These are phyloP conservation scores for Fistularia tabacaria DNA, from an alignment of 2,797 vertebrate species.

Conservation along the genomic window DNA sequence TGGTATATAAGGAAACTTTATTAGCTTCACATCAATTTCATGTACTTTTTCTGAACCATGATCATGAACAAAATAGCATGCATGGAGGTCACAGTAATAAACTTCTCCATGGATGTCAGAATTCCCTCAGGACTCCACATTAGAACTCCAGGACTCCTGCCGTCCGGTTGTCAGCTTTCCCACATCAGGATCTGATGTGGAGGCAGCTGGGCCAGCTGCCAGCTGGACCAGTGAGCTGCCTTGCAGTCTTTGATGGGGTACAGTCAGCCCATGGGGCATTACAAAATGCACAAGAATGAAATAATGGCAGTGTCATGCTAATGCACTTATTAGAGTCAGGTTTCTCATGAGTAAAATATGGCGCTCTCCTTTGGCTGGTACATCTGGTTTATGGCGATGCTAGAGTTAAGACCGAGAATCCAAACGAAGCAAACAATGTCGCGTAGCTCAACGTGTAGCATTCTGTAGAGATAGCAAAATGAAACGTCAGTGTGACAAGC, in stretches of 20 bases:
- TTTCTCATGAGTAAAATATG: constrained; percentile 39
- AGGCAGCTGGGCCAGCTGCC: constrained; percentile 48
- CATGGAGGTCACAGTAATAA: constrained; percentile 10
- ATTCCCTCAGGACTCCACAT: constrained; percentile 14
- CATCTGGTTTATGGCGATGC: constrained; percentile 12
- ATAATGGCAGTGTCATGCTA: constrained; percentile 51
- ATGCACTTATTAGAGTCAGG: constrained; percentile 58
- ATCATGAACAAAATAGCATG: neutral
- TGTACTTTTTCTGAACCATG: constrained; percentile 1
- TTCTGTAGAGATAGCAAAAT: neutral
- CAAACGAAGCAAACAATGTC: neutral
- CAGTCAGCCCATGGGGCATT: constrained; percentile 48
- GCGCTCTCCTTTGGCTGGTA: constrained; percentile 6
- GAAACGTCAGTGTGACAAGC: constrained; percentile 2
- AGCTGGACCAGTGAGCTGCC: constrained; percentile 45
- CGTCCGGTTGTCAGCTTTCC: constrained; percentile 44
- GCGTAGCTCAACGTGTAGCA: neutral
- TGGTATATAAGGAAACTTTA: neutral
- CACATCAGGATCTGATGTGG: constrained; percentile 43
- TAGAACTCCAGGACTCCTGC: constrained; percentile 27
- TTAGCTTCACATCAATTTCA: neutral
- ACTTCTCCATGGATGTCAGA: constrained; percentile 13
- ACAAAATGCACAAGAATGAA: constrained; percentile 47
- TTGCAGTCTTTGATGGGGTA: constrained; percentile 30
- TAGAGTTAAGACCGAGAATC: neutral